Evolutionary conservation across 2,113 vertebrate genomes (phyloP).

Genomic region (Polypterus bichir): DNA sequence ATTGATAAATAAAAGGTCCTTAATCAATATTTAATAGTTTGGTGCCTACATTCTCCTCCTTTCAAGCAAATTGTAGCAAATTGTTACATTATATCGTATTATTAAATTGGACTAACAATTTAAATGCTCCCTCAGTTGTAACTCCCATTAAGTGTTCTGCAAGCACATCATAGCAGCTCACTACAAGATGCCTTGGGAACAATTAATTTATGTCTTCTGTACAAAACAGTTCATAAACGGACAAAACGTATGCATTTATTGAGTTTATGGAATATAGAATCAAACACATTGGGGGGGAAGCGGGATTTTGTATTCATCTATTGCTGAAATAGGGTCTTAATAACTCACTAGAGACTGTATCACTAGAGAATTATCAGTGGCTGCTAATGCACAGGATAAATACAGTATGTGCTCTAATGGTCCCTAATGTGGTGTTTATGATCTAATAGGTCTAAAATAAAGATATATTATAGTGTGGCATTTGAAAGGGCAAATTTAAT

Average conservation of each 20-base stretch:
- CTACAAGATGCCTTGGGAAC: constrained; percentile 6
- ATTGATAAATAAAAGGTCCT: not conserved
- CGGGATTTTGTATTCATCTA: constrained; percentile 17
- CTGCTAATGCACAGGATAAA: constrained; percentile 24
- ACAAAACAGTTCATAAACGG: constrained; percentile 2
- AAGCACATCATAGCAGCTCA: not conserved
- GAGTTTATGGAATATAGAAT: constrained; percentile 10
- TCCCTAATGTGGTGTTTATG: constrained; percentile 30
- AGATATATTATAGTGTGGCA: constrained; percentile 15
- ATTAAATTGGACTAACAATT: constrained; percentile 4
- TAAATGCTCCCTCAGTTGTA: not conserved
- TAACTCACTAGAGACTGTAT: constrained; percentile 23
- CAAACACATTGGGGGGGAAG: not conserved
- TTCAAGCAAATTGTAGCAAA: not conserved
- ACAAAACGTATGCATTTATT: constrained; percentile 2
- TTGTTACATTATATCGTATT: not conserved
- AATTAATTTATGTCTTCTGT: constrained; percentile 11
- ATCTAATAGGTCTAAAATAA: constrained; percentile 23
- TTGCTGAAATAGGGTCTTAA: constrained; percentile 24
- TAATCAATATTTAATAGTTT: constrained; percentile 4
- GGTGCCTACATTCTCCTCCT: not conserved
- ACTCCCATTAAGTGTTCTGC: constrained; percentile 8
- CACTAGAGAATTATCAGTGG: constrained; percentile 21
- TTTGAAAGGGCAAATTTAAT: constrained; percentile 19
- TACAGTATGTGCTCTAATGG: constrained; percentile 24